Percentiles rank a stretch among this genome's conserved stretches.
Evolutionary conservation across 2,113 vertebrate species (phyloP).

Genomic region (Micronisus gabar): DNA sequence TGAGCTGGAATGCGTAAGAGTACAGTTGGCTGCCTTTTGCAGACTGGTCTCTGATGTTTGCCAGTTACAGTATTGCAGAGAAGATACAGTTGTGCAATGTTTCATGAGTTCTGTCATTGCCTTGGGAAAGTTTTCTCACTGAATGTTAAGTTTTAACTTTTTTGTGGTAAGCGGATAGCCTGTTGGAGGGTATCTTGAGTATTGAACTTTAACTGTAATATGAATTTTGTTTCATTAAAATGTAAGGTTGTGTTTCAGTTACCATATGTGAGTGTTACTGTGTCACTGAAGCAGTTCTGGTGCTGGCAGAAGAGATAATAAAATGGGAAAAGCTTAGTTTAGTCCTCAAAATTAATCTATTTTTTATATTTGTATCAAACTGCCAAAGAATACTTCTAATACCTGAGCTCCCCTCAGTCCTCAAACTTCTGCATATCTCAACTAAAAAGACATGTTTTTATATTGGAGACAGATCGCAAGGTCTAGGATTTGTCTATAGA

Average conservation of each 20-base stretch:
- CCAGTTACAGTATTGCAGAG: not conserved
- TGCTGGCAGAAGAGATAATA: not conserved
- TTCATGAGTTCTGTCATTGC: not conserved
- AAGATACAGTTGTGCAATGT: not conserved
- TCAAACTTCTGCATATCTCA: slow-evolving; percentile 29
- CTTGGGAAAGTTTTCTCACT: not conserved
- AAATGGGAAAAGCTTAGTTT: not conserved
- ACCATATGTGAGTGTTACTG: not conserved
- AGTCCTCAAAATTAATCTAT: not conserved
- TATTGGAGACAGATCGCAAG: not conserved
- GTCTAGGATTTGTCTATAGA: not conserved
- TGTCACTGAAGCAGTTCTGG: slow-evolving; percentile 12
- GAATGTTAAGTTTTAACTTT: not conserved
- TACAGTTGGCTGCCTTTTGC: not conserved
- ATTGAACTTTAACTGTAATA: not conserved
- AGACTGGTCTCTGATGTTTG: not conserved
- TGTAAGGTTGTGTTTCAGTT: not conserved
- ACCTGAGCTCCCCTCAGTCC: slow-evolving; percentile 9
- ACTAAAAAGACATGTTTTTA: not conserved
- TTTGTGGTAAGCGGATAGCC: not conserved
- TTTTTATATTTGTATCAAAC: slow-evolving; percentile 28
- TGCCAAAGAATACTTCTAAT: slow-evolving; percentile 55
- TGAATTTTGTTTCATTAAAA: not conserved
- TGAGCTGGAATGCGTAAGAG: not conserved
- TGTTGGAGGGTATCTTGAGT: not conserved